Evolutionary conservation across 2,797 vertebrate species (phyloP).

Genomic region (Sphenodon punctatus): DNA sequence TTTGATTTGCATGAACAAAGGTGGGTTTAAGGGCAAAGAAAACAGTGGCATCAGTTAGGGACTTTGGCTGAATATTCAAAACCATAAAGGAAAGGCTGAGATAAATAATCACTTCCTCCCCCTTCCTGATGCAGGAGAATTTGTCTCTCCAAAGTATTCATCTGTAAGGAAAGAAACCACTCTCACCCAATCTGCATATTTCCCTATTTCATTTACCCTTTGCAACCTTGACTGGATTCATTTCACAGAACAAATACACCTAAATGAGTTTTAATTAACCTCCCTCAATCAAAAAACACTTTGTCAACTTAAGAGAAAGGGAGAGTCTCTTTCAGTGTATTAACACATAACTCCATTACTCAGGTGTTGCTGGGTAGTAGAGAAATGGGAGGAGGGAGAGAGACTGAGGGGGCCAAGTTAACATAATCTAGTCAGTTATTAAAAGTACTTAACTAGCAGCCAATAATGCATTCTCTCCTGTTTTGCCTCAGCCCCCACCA

Average conservation of each 20-base stretch:
- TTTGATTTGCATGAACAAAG: background rate
- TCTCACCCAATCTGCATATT: slow-evolving; percentile 29
- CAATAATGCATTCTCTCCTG: slow-evolving; percentile 72
- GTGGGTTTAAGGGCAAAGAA: background rate
- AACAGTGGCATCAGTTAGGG: slow-evolving; percentile 1
- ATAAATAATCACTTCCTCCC: slow-evolving; percentile 9
- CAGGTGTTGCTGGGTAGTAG: slow-evolving; percentile 35
- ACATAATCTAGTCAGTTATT: slow-evolving; percentile 54
- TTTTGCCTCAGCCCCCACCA: slow-evolving; percentile 15
- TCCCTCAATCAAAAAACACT: slow-evolving; percentile 74
- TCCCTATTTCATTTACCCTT: slow-evolving; percentile 35
- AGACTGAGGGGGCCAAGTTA: slow-evolving; percentile 36
- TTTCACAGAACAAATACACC: slow-evolving; percentile 65
- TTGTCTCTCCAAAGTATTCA: background rate
- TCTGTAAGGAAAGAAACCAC: background rate
- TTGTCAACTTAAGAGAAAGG: slow-evolving; percentile 59
- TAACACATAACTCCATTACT: slow-evolving; percentile 69
- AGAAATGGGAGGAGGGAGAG: background rate
- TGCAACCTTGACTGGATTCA: slow-evolving; percentile 18
- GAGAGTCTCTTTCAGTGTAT: slow-evolving; percentile 44
- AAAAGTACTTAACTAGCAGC: slow-evolving; percentile 77
- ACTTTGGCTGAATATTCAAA: slow-evolving; percentile 19
- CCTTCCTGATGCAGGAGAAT: background rate
- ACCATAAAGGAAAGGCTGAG: slow-evolving; percentile 3
- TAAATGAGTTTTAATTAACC: slow-evolving; percentile 77